A percentile compares a stretch with the other conserved stretches of the same genome.
Conservation (phyloP, 1,140 invertebrate genomes). For the Heliconius melpomene region DNA sequence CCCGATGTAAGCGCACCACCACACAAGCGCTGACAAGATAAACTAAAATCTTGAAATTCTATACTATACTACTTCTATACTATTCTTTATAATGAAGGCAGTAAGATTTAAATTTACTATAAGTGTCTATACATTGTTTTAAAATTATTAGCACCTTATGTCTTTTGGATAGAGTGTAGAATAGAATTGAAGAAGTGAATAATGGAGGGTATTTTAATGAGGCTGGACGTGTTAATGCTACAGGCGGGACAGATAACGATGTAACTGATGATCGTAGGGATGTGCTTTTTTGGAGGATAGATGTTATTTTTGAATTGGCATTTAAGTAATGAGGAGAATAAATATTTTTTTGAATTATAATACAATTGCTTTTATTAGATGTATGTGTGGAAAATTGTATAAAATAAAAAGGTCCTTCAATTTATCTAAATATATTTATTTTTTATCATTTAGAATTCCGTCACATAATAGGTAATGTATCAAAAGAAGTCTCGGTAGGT, state of each 20-base stretch:
- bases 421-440: no score
- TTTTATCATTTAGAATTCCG: no score
- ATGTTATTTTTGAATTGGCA: no score
- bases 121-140: not conserved
- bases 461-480: no score
- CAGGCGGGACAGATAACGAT: conserved; percentile 63
- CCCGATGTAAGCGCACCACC: conserved; percentile 30
- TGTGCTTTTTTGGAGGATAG: conserved; percentile 14
- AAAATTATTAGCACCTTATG: not conserved
- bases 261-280: conserved; percentile 55
- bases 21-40: conserved; percentile 43
- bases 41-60: not conserved
- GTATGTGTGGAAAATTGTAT: no score
- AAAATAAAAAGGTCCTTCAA: no score
- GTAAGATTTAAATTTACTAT: not conserved
- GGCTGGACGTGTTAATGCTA: conserved; percentile 70
- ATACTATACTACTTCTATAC: not conserved
- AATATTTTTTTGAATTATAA: not conserved
- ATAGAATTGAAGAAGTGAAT: conserved; percentile 10
- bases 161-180: not conserved
- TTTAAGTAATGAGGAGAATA: not conserved
- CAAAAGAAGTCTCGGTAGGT: no score
- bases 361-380: no score
- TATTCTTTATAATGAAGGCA: not conserved
- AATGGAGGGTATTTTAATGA: conserved; percentile 63